Conservation (phyloP, 2,113 vertebrate genomes). For the Datnioides undecimradiatus region DNA sequence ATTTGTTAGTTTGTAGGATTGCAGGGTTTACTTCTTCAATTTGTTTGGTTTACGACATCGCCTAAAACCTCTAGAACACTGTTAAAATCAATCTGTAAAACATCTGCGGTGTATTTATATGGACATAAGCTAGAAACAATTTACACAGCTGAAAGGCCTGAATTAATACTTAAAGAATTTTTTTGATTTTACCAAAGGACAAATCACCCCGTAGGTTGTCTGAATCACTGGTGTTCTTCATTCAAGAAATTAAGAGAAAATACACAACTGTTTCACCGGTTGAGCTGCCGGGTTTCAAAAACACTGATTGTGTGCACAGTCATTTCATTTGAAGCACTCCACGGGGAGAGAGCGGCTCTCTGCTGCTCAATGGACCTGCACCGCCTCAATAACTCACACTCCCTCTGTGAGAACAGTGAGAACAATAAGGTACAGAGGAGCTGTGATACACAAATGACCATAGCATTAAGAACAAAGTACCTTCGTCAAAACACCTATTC, state of each 20-base stretch:
- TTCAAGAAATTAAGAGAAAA: slow-evolving; percentile 2
- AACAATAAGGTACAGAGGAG: slow-evolving; percentile 30
- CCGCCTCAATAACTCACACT: slow-evolving; percentile 23
- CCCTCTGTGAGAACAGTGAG: slow-evolving; percentile 14
- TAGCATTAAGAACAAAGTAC: slow-evolving; percentile 47
- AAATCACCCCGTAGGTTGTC: not conserved
- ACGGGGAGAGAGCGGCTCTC: slow-evolving; percentile 33
- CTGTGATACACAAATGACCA: slow-evolving; percentile 29
- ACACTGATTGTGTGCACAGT: not conserved
- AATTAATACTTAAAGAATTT: not conserved
- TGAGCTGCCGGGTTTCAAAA: slow-evolving; percentile 1
- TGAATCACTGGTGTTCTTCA: not conserved
- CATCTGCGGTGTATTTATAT: no score
- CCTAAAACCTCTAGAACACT: not conserved
- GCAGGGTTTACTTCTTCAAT: not conserved
- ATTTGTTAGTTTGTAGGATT: not conserved
- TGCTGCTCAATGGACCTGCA: slow-evolving; percentile 43
- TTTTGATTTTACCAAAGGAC: not conserved
- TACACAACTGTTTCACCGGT: slow-evolving; percentile 6
- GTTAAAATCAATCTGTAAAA: not conserved
- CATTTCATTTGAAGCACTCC: slow-evolving; percentile 43
- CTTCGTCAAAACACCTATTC: slow-evolving; percentile 46
- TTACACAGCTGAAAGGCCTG: not conserved
- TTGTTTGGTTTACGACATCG: not conserved
- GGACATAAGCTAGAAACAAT: no score